phyloP scores from a whole-genome alignment of 2,113 vertebrate species.

The Plecotus auritus region DNA sequence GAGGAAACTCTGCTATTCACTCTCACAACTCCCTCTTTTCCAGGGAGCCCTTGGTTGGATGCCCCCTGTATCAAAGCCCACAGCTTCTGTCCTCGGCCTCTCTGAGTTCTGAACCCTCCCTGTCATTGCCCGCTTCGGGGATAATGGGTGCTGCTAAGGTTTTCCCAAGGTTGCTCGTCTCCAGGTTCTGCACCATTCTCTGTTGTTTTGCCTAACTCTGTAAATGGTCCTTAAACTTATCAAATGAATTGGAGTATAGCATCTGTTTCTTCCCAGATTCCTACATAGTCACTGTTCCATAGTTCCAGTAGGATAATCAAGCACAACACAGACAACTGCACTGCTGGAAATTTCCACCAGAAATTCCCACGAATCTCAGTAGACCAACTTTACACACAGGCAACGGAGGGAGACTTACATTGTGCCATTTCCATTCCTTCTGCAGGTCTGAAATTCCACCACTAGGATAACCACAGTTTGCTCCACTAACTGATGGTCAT shows the following conservation, averaged over 20 bases:
- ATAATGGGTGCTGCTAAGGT: neutral
- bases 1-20: neutral
- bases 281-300: neutral
- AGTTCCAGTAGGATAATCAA: neutral
- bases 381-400: neutral
- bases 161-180: neutral
- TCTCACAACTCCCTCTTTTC: neutral
- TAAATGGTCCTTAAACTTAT: neutral
- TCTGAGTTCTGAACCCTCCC: neutral
- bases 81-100: neutral
- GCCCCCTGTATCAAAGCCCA: neutral
- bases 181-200: neutral
- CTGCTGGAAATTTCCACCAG: neutral
- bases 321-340: neutral
- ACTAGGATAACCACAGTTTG: neutral
- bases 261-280: neutral
- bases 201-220: neutral
- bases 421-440: neutral
- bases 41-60: neutral
- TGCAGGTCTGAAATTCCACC: neutral
- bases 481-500: neutral
- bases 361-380: neutral
- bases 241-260: neutral
- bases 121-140: neutral
- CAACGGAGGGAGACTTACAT: neutral